Base-by-base conservation (phyloP, 2,888 invertebrate species). In the Colostygia pectinataria region DNA sequence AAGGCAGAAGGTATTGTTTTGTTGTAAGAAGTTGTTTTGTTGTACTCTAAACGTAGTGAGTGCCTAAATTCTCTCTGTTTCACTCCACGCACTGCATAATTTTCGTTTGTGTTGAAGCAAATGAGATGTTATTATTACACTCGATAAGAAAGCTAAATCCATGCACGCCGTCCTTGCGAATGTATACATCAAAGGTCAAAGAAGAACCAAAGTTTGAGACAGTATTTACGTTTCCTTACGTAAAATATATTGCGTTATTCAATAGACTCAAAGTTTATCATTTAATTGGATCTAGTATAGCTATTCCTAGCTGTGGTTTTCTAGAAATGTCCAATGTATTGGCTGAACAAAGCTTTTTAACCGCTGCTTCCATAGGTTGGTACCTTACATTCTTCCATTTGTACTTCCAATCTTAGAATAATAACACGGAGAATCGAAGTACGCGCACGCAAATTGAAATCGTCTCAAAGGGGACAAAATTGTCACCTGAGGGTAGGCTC, bases 241-340 rank as follows among this genome's bases (percentile, higher is more conserved):
- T 92, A 39, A 83, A 78, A 64, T 79, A 83, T 53, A 72, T 92
- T 57, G 77, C 91, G 18, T 8, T 89, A 40, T 60, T 92, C 25
- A 91, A 91, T 69, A 86, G 90, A 61, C 73, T 92, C 12, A 92
- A 92, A 79, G 68, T 88, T 2, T 92, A 91, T 69, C 92, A 92
- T 51, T 64, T 90, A 10, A 47, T 74, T 24, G 77, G 82, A 31
- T 81, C 91, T 2, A 68, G 77, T 23, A 36, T 86, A 48, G 71
- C 76, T 15, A 45, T 91, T 50, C 91, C 92, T 10, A 59, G 69
- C 33, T 72, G 81, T 51, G 80, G 80, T 29, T 43, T 84, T 40
- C 63, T 92, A 60, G 87, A 90, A 74, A 64, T 79, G 44, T 58
- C 79, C 1, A 74, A 74, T 55, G 29, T 80, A 14, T 39, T 89